Evolutionary conservation across 1,140 invertebrate species (phyloP), one percentile per base, ranked within the genome.

Genomic region (Trissolcus basalis): DNA sequence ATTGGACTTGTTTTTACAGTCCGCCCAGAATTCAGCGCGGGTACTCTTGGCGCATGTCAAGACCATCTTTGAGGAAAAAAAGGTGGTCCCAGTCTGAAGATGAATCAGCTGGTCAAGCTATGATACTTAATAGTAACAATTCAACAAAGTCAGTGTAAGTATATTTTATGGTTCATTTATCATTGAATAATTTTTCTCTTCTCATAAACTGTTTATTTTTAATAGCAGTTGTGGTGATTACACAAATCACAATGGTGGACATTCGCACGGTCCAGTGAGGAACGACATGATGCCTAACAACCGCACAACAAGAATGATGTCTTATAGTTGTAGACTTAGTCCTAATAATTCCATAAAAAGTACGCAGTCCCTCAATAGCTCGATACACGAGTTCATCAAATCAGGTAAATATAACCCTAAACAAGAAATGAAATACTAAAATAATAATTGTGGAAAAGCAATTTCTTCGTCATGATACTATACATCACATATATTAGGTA

Each of bases 261-360:
- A 87, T 56, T 85, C 90, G 12, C 86, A 90, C 27, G 90, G 88
- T 58, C 89, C 88, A 51, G 89, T 90, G 79, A 86, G 89, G 82
- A 94, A 93, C 76, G 92, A 94, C 73, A 94, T 92, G 0, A 82
- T 83, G 50, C 89, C 89, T 48, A 90, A 90, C 80, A 90, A 90
- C 82, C 84, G 84, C 70, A 80, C 83, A 69, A 83, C 80, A 75
- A 73, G 83, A 78, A 76, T 83, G 45, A 87, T 85, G 73, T 88
- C 91, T 55, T 90, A 90, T 70, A 91, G 91, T 86, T 91, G 77
- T 70, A 88, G 87, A 14, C 81, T 92, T 60, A 93, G 92, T 85
- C 93, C 93, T 32, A 93, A 93, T 81, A 94, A 93, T 87, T 93
- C 93, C 1, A 91, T 94, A 59, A 85, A 80, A 51, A 86, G 84